These are phyloP conservation scores for Doryteuthis pealeii DNA, from an alignment of 1,140 invertebrate species.

Conservation along the genomic window DNA sequence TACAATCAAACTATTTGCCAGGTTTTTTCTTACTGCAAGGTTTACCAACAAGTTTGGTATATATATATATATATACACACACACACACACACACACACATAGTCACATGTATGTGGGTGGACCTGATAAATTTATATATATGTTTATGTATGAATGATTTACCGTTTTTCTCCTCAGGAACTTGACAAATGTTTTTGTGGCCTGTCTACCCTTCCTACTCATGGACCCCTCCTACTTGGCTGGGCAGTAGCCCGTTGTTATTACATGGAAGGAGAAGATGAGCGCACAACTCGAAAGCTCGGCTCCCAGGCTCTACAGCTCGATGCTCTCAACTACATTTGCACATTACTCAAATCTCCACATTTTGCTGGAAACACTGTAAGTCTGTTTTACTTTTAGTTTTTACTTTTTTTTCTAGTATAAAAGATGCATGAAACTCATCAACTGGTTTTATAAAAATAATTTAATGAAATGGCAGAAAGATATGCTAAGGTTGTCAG, in stretches of 20 bases:
- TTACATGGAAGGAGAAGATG: slow-evolving; percentile 30
- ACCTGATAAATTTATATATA: background rate
- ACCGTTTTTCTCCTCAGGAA: slow-evolving; percentile 31
- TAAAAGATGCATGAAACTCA: no score
- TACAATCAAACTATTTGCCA: no score
- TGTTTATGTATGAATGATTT: background rate
- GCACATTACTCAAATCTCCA: slow-evolving; percentile 38
- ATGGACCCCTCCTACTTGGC: slow-evolving; percentile 58
- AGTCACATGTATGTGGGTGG: background rate
- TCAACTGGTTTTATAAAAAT: no score
- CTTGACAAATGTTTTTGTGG: slow-evolving; percentile 38
- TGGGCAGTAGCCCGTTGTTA: slow-evolving; percentile 52
- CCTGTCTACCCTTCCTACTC: slow-evolving; percentile 40
- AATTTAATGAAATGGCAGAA: no score
- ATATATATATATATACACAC: background rate
- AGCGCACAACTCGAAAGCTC: slow-evolving; percentile 31
- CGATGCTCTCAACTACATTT: slow-evolving; percentile 52
- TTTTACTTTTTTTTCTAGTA: no score
- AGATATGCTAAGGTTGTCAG: no score
- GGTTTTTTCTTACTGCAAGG: no score
- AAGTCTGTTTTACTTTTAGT: no score
- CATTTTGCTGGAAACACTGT: slow-evolving; percentile 50
- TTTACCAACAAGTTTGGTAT: no score
- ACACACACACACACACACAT: background rate
- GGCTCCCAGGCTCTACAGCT: slow-evolving; percentile 58